Evolutionary conservation across 2,888 invertebrate species (phyloP).

Genomic region (Folsomia manolachei): DNA sequence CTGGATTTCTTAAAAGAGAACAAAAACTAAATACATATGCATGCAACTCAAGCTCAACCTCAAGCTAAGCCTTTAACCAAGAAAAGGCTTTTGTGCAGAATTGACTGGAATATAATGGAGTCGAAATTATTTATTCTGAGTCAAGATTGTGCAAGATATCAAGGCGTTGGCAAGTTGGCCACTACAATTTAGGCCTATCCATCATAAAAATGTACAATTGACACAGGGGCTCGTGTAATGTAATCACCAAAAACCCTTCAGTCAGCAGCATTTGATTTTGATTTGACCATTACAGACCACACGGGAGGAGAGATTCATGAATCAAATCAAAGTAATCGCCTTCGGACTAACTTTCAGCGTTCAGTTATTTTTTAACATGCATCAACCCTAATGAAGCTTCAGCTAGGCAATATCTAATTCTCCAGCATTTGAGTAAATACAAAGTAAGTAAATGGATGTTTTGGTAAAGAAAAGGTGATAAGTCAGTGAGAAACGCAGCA

Average conservation of each 20-base stretch:
- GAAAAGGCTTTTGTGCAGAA: too few relatives aligned
- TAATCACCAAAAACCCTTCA: slow-evolving; percentile 11
- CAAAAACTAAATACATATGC: too few relatives aligned
- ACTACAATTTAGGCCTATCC: slow-evolving; percentile 14
- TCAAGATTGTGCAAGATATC: slow-evolving; percentile 18
- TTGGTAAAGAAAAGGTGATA: slow-evolving; percentile 29
- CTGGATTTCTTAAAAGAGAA: neutral
- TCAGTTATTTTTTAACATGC: neutral
- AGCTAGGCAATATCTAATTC: neutral
- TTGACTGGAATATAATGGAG: slow-evolving; percentile 12
- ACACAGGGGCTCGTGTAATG: slow-evolving; percentile 10
- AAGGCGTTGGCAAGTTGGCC: slow-evolving; percentile 23
- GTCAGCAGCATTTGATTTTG: slow-evolving; percentile 1
- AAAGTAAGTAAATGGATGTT: slow-evolving; percentile 11
- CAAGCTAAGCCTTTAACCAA: too few relatives aligned
- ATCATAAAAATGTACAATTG: slow-evolving; percentile 16
- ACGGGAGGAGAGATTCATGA: slow-evolving; percentile 13
- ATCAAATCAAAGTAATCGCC: slow-evolving; percentile 1
- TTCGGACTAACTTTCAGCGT: neutral
- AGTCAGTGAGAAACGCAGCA: slow-evolving; percentile 3
- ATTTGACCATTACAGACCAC: slow-evolving; percentile 10
- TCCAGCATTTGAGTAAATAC: neutral
- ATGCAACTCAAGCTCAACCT: too few relatives aligned
- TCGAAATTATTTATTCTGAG: slow-evolving; percentile 1
- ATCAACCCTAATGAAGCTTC: neutral